phyloP scores from a whole-genome alignment of 92 coral and sea anemone species.

The Phenganax stokvisi region DNA sequence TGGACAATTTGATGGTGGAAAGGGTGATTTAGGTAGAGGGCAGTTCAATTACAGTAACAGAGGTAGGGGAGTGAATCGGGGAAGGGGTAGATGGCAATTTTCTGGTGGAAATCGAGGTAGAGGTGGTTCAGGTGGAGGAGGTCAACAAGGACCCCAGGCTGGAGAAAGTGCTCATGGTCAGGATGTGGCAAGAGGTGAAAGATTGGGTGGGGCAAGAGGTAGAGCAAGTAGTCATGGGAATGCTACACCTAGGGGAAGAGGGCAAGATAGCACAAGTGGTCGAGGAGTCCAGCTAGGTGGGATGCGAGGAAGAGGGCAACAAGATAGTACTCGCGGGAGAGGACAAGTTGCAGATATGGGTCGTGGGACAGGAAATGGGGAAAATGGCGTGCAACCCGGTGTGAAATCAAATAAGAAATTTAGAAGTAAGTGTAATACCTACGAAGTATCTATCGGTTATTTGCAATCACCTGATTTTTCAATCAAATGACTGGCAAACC shows the following conservation, averaged over 20 bases:
- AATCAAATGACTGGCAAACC: no score
- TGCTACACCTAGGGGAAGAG: not conserved
- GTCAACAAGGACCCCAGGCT: not conserved
- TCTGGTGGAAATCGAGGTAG: slow-evolving; percentile 25
- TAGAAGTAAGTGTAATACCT: not conserved
- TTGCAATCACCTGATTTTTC: no score
- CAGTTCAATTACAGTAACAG: not conserved
- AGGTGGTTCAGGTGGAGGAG: slow-evolving; percentile 13
- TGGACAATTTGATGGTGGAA: not conserved
- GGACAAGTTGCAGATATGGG: slow-evolving; percentile 13
- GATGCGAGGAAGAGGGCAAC: not conserved
- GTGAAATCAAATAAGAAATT: not conserved
- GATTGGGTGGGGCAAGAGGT: not conserved
- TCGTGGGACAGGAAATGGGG: not conserved
- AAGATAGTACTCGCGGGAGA: not conserved
- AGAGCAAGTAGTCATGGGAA: not conserved
- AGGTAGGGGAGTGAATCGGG: no score
- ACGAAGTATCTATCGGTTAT: no score
- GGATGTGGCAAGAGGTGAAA: not conserved
- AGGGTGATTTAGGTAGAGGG: slow-evolving; percentile 35
- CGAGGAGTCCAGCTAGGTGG: slow-evolving; percentile 13
- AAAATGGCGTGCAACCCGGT: not conserved
- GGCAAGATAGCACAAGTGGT: slow-evolving; percentile 13
- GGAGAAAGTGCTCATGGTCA: not conserved
- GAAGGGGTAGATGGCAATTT: slow-evolving; percentile 31